Conservation (phyloP, 2,113 vertebrate genomes). For the Boleophthalmus pectinirostris region DNA sequence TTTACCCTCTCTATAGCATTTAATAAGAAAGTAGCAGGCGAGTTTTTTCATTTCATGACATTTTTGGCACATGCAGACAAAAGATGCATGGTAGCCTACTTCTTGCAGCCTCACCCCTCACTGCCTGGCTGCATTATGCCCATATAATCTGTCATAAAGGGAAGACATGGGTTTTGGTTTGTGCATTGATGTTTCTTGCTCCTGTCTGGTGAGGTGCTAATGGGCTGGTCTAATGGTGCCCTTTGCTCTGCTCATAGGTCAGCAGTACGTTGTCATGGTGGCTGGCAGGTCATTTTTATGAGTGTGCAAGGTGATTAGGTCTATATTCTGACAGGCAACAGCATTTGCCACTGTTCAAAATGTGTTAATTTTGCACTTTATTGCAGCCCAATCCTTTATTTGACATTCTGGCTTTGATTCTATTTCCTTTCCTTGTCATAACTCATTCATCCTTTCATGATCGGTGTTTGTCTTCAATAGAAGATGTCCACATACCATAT, state of each 20-base stretch:
- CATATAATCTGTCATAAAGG: constrained; percentile 25
- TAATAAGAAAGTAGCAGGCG: constrained; percentile 1
- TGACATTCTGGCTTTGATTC: not conserved
- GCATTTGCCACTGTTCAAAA: not conserved
- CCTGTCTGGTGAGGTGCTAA: not conserved
- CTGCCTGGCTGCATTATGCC: constrained; percentile 36
- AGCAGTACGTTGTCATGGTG: constrained; percentile 35
- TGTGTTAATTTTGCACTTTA: not conserved
- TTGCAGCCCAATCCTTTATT: not conserved
- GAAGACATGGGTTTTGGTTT: constrained; percentile 31
- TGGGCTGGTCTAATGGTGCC: constrained; percentile 1
- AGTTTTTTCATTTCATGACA: not conserved
- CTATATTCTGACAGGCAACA: not conserved
- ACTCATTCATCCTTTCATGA: constrained; percentile 1
- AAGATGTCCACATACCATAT: constrained; percentile 49
- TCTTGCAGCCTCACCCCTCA: constrained; percentile 40
- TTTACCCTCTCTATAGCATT: not conserved
- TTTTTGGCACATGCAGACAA: constrained; percentile 63
- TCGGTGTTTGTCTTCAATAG: constrained; percentile 25
- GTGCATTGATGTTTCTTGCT: not conserved
- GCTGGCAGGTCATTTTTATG: constrained; percentile 16
- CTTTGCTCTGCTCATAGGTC: constrained; percentile 5
- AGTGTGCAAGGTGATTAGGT: not conserved
- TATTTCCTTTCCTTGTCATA: constrained; percentile 1
- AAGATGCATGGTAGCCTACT: constrained; percentile 60